A percentile compares a stretch with the other conserved stretches of the same genome.
Evolutionary conservation across 1,140 invertebrate genomes (phyloP).

Genomic region (Streblospio benedicti): DNA sequence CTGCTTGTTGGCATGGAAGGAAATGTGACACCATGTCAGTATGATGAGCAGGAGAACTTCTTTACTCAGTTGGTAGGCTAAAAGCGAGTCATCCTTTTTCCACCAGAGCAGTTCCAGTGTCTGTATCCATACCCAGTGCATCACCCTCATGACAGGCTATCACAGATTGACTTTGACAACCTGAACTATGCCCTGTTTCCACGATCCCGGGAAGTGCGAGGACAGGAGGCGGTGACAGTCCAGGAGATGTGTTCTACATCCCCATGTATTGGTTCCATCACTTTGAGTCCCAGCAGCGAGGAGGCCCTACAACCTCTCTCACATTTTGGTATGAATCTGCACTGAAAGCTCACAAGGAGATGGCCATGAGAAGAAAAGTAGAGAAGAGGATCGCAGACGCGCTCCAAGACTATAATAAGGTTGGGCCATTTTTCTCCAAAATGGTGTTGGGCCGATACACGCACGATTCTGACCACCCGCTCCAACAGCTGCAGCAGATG

Average conservation of each 20-base stretch:
- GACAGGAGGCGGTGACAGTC: slow-evolving; percentile 62
- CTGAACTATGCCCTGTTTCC: slow-evolving; percentile 67
- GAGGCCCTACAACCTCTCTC: slow-evolving; percentile 68
- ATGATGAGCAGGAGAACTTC: slow-evolving; percentile 64
- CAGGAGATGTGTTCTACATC: slow-evolving; percentile 84
- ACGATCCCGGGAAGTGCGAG: slow-evolving; percentile 58
- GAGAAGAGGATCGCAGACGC: slow-evolving; percentile 62
- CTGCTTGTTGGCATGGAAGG: slow-evolving; percentile 53
- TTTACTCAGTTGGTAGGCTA: slow-evolving; percentile 57
- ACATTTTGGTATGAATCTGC: slow-evolving; percentile 81
- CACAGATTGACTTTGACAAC: slow-evolving; percentile 70
- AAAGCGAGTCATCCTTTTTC: slow-evolving; percentile 58
- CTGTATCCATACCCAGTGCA: slow-evolving; percentile 60
- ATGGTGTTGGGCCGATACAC: slow-evolving; percentile 12
- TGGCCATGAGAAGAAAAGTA: slow-evolving; percentile 60
- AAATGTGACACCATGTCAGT: slow-evolving; percentile 61
- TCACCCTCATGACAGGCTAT: slow-evolving; percentile 63
- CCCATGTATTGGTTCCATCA: slow-evolving; percentile 93
- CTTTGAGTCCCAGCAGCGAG: slow-evolving; percentile 67
- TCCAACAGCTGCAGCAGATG: no score
- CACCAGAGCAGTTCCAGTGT: slow-evolving; percentile 58
- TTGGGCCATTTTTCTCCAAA: slow-evolving; percentile 5
- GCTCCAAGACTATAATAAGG: slow-evolving; percentile 51
- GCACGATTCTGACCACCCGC: background rate
- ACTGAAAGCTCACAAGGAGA: slow-evolving; percentile 56